phyloP scores from a whole-genome alignment of 2,797 vertebrate genomes.

The Helicolenus hilgendorfi region DNA sequence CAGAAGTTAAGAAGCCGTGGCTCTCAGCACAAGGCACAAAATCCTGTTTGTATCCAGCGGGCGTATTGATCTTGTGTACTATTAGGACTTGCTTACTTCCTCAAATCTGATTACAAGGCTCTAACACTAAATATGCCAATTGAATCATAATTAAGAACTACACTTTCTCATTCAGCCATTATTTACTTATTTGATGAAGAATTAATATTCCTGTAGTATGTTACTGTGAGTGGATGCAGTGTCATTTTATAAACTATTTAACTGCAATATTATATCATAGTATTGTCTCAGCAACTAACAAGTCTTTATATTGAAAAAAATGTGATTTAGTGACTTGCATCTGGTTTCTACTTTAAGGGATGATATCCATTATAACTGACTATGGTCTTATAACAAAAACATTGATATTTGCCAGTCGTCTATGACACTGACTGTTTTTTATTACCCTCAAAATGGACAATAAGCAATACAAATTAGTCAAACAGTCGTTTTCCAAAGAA shows the following conservation, averaged over 20 bases:
- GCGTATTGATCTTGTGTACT: conserved; percentile 31
- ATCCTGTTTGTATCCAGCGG: conserved; percentile 20
- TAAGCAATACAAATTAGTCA: neutral
- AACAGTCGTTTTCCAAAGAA: neutral
- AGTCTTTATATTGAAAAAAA: neutral
- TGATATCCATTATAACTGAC: neutral
- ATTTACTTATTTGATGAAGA: neutral
- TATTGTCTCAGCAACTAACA: neutral
- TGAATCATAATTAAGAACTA: neutral
- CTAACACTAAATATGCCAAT: neutral
- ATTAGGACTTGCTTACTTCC: conserved; percentile 21
- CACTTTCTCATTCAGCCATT: neutral
- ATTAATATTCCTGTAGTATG: neutral
- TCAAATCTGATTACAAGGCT: conserved; percentile 21
- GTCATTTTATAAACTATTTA: neutral
- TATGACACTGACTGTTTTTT: neutral
- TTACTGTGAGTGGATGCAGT: neutral
- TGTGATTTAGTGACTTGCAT: neutral
- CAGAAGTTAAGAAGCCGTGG: conserved; percentile 25
- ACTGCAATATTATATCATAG: neutral
- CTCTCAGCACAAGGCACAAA: conserved; percentile 25
- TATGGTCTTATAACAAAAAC: neutral
- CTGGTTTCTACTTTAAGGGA: neutral
- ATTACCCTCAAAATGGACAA: neutral
- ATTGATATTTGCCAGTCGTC: neutral